Percentiles rank a stretch among this genome's conserved stretches.
These are phyloP conservation scores for Cyclina sinensis DNA, from an alignment of 1,140 invertebrate species.

Conservation along the genomic window DNA sequence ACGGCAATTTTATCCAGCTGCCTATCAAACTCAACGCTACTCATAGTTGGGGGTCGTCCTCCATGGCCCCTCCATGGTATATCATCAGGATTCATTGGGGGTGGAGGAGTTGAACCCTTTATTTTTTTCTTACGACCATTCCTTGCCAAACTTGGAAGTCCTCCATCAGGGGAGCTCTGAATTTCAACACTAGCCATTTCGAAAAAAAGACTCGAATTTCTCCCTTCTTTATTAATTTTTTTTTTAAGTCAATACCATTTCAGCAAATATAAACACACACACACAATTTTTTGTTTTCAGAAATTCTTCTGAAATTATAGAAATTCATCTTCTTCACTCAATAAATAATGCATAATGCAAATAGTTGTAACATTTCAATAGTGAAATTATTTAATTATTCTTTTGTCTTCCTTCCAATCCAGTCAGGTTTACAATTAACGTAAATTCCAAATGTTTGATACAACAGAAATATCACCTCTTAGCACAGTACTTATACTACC, in stretches of 20 bases:
- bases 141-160: slow-evolving; percentile 43
- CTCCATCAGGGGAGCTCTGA: neutral
- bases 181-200: slow-evolving; percentile 54
- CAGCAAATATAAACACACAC: neutral
- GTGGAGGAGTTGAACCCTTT: slow-evolving; percentile 11
- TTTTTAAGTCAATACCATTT: neutral
- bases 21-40: slow-evolving; percentile 82
- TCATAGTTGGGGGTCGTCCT: slow-evolving; percentile 77
- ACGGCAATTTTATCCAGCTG: slow-evolving; percentile 83
- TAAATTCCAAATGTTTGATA: too few species aligned
- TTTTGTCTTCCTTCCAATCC: too few species aligned
- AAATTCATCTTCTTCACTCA: too few species aligned
- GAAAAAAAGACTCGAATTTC: too few species aligned
- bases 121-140: slow-evolving; percentile 18
- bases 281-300: neutral
- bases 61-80: slow-evolving; percentile 81
- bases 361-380: too few species aligned
- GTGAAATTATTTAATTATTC: too few species aligned
- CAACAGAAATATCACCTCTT: too few species aligned
- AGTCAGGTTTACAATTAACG: too few species aligned
- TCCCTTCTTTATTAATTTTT: neutral
- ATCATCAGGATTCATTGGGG: slow-evolving; percentile 27
- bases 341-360: too few species aligned
- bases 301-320: too few species aligned
- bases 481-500: too few species aligned